Evolutionary conservation across 2,797 vertebrate genomes (phyloP).

Genomic region (Halcyon leucocephala): DNA sequence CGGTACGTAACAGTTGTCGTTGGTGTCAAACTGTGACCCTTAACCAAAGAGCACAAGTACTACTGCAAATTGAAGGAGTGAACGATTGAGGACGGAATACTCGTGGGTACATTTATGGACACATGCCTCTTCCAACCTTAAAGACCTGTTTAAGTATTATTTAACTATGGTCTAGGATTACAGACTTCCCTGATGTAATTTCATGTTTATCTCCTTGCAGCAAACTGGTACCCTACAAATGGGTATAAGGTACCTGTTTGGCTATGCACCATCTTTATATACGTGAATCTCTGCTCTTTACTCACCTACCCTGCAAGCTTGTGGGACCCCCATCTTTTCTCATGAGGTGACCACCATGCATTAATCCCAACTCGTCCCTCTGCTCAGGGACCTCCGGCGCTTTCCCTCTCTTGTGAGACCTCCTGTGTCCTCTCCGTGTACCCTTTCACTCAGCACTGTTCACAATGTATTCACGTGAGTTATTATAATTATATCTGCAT

Average conservation of each 20-base stretch:
- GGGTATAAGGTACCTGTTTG: neutral
- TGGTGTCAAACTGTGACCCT: neutral
- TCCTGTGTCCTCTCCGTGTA: neutral
- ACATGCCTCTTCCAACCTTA: neutral
- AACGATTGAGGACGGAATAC: neutral
- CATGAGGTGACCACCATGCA: neutral
- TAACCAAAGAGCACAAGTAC: neutral
- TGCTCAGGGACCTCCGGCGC: neutral
- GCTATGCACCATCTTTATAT: neutral
- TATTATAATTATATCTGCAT: neutral
- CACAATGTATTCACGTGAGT: neutral
- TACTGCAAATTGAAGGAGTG: neutral
- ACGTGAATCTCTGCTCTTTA: neutral
- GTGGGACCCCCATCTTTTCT: neutral
- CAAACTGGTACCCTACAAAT: neutral
- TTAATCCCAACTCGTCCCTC: neutral
- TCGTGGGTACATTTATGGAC: neutral
- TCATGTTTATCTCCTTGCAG: neutral
- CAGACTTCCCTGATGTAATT: neutral
- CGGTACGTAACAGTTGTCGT: neutral
- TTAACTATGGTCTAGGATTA: neutral
- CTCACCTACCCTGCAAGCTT: neutral
- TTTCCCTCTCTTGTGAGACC: neutral
- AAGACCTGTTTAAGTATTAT: neutral
- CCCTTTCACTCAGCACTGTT: neutral